Percentiles rank a stretch among this genome's conserved stretches.
Conservation (phyloP, 2,888 invertebrate species). For the Stenolophus ochropezus region DNA sequence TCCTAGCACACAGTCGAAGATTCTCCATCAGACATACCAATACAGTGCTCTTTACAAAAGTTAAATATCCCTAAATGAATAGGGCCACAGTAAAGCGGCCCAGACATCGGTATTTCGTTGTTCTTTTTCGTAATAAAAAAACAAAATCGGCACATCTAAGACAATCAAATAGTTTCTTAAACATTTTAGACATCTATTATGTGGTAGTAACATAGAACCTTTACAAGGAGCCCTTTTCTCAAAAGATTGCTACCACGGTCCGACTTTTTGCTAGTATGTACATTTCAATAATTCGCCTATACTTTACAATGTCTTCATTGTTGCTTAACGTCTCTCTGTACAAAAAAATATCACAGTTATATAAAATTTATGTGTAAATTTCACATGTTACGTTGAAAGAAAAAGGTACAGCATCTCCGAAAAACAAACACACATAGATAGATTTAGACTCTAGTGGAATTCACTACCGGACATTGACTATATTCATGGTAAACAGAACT, state of each 20-base stretch:
- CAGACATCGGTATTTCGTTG: slow-evolving; percentile 52
- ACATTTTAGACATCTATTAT: slow-evolving; percentile 57
- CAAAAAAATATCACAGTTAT: slow-evolving; percentile 72
- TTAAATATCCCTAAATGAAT: slow-evolving; percentile 44
- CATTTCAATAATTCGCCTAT: slow-evolving; percentile 49
- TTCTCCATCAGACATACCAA: slow-evolving; percentile 2
- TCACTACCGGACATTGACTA: slow-evolving; percentile 37
- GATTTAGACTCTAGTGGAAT: slow-evolving; percentile 34
- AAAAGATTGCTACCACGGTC: slow-evolving; percentile 53
- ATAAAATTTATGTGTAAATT: slow-evolving; percentile 65
- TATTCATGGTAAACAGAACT: slow-evolving; percentile 12
- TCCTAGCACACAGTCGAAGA: not conserved
- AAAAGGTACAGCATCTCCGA: slow-evolving; percentile 38
- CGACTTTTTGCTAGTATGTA: slow-evolving; percentile 52
- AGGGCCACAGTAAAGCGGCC: slow-evolving; percentile 12
- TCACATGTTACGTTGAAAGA: slow-evolving; percentile 58
- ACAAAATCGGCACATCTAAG: slow-evolving; percentile 56
- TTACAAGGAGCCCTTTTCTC: slow-evolving; percentile 49
- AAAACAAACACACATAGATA: slow-evolving; percentile 46
- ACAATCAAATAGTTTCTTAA: slow-evolving; percentile 52
- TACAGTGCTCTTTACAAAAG: slow-evolving; percentile 57
- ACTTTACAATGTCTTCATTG: slow-evolving; percentile 54
- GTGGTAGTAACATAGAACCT: slow-evolving; percentile 58
- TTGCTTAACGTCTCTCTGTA: slow-evolving; percentile 67
- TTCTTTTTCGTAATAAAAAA: slow-evolving; percentile 47